A percentile compares a stretch with the other conserved stretches of the same genome.
phyloP scores from a whole-genome alignment of 37 sponge, comb jelly and placozoan genomes.

The Hormiphora californensis region DNA sequence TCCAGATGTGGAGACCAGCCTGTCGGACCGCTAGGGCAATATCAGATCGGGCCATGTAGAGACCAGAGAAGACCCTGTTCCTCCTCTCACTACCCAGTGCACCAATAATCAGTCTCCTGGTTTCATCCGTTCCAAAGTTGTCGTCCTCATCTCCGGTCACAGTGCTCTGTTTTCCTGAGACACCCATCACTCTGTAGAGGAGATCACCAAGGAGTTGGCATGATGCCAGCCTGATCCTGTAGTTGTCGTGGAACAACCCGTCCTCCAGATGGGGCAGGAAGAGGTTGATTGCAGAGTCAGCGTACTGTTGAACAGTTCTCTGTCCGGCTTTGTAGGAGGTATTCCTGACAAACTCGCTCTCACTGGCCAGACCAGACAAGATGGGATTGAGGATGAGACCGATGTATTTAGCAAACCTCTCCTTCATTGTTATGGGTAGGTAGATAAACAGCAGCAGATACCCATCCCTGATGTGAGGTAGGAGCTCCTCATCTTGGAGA shows the following conservation, averaged over 20 bases:
- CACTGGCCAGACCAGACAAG: constrained; percentile 90
- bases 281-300: constrained; percentile 78
- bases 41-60: constrained; percentile 97
- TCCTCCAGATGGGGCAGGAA: constrained; percentile 87
- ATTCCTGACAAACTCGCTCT: constrained; percentile 89
- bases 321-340: constrained; percentile 84
- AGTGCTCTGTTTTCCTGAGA: constrained; percentile 96
- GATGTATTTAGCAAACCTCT: constrained; percentile 69
- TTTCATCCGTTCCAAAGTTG: constrained; percentile 92
- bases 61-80: constrained; percentile 88
- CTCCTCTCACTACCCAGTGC: constrained; percentile 73
- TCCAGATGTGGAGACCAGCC: constrained; percentile 95
- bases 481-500: constrained; percentile 56
- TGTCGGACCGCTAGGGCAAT: constrained; percentile 91
- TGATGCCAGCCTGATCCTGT: constrained; percentile 78
- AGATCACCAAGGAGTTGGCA: constrained; percentile 74
- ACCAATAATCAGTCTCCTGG: constrained; percentile 62
- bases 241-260: constrained; percentile 86
- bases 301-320: constrained; percentile 75
- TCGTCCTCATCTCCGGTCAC: constrained; percentile 91
- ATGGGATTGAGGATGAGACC: constrained; percentile 76
- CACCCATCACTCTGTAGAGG: constrained; percentile 83
- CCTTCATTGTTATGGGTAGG: constrained; percentile 76
- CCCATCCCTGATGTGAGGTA: constrained; percentile 85
- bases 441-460: constrained; percentile 91